Percentiles rank a stretch among this genome's conserved stretches.
Conservation (phyloP, 2,888 invertebrate genomes). For the Melipona bicolor region DNA sequence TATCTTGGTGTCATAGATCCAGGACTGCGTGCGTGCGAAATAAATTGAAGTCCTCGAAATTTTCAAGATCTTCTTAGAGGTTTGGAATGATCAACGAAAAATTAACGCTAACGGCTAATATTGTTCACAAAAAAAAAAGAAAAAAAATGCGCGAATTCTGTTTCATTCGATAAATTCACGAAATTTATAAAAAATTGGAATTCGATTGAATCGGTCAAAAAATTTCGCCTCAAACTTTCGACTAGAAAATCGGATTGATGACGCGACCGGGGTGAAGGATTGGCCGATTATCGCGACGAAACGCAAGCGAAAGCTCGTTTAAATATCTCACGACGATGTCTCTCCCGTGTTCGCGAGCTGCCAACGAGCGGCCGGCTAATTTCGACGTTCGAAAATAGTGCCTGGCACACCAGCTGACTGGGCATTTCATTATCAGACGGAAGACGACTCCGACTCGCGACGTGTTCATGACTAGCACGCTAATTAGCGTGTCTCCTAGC, state of each 20-base stretch:
- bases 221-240: neutral
- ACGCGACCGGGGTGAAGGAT: neutral
- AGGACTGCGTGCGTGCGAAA: neutral
- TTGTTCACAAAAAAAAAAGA: too few relatives aligned
- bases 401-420: slow-evolving; percentile 38
- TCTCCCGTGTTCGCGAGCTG: slow-evolving; percentile 10
- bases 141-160: too few relatives aligned
- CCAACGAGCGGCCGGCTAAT: slow-evolving; percentile 49
- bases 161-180: too few relatives aligned
- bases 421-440: slow-evolving; percentile 56
- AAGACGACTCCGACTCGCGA: slow-evolving; percentile 14
- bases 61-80: too few relatives aligned
- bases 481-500: slow-evolving; percentile 57
- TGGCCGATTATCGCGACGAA: neutral
- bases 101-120: too few relatives aligned
- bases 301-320: slow-evolving; percentile 3
- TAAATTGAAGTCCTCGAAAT: neutral
- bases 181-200: neutral
- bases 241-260: neutral
- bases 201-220: neutral
- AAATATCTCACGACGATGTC: slow-evolving; percentile 19
- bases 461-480: slow-evolving; percentile 43
- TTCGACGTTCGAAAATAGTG: slow-evolving; percentile 56
- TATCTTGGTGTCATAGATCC: too few relatives aligned
- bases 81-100: too few relatives aligned